Base-by-base conservation (phyloP, 2,113 vertebrate genomes). In the Arenaria interpres region DNA sequence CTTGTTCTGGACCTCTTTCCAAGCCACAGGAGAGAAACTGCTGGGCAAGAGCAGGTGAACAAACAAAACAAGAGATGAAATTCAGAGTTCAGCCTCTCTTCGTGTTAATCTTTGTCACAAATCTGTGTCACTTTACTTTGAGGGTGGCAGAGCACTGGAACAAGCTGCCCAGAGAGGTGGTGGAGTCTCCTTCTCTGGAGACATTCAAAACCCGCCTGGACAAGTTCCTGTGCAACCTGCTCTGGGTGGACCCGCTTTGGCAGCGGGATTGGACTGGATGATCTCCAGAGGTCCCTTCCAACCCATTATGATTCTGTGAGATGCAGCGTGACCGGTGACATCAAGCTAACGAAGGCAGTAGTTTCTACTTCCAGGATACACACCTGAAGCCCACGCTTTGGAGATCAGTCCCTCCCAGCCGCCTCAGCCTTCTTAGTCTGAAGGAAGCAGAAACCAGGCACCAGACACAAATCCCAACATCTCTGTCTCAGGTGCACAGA, bases 401-500 rank as follows among this genome's bases (percentile, higher is more conserved):
- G 41, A 56, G 28, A 50, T 84, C 73, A 33, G 56, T 32, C 20
- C 27, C 60, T 45, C 16, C 5, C 28, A 78, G 60, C 27, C 23
- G 10, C 35, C 16, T 84, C 67, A 25, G 57, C 33, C 6, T 33
- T 76, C 53, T 19, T 9, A 23, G 57, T 53, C 43, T 39, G 73
- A 81, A 50, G 35, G 53, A 86, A 37, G 48, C 39, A 51, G 69
- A 37, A 17, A 63, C 18, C 41, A 60, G 53, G 30, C 17, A 57
- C 10, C 64, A 24, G 64, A 37, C 12, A 12, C 5, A 32, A 32
- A 82, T 35, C 45, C 27, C 51, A n/a, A 4, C 0, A 1, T 46
- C 0, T 0, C 28, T 12, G 12, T 7, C 56, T 66, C 50, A 30
- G 62, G 16, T 51, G n/a, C 63, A 35, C 7, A 10, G 54, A 2